Evolutionary conservation across 2,888 invertebrate genomes (phyloP).

Genomic region (Macrophya annulata): DNA sequence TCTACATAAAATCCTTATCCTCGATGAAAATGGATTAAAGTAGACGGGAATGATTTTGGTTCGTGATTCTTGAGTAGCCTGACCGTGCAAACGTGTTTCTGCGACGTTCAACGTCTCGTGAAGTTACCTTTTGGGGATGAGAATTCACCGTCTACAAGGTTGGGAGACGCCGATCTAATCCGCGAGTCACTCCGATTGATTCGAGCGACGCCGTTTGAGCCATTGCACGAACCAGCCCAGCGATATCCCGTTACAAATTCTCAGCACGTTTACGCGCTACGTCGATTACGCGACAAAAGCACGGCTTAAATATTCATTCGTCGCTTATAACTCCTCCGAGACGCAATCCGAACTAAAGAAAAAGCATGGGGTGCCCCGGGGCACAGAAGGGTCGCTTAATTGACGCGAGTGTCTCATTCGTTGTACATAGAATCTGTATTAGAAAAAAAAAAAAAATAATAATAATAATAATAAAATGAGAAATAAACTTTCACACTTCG

Average conservation of each 20-base stretch:
- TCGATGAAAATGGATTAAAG: background rate
- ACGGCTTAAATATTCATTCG: constrained; percentile 53
- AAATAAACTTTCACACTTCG: background rate
- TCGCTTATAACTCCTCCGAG: constrained; percentile 39
- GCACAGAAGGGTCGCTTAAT: constrained; percentile 2
- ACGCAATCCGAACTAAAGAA: constrained; percentile 32
- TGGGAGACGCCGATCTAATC: constrained; percentile 41
- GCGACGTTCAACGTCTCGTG: background rate
- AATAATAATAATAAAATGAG: no score
- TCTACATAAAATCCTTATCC: background rate
- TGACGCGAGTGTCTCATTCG: background rate
- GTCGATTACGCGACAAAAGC: constrained; percentile 53
- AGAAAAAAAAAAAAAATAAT: background rate
- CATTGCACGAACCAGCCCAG: constrained; percentile 44
- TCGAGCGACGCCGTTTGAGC: constrained; percentile 36
- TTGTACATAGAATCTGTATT: background rate
- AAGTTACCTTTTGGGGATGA: background rate
- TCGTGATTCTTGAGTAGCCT: background rate
- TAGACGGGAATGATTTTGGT: background rate
- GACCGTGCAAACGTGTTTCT: constrained; percentile 19
- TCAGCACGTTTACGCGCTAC: constrained; percentile 41
- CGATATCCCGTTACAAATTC: constrained; percentile 48
- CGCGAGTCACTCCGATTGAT: constrained; percentile 51
- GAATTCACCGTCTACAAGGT: constrained; percentile 20
- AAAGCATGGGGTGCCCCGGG: background rate